These are phyloP conservation scores for Apeltes quadracus DNA, from an alignment of 2,113 vertebrate genomes.

Conservation along the genomic window DNA sequence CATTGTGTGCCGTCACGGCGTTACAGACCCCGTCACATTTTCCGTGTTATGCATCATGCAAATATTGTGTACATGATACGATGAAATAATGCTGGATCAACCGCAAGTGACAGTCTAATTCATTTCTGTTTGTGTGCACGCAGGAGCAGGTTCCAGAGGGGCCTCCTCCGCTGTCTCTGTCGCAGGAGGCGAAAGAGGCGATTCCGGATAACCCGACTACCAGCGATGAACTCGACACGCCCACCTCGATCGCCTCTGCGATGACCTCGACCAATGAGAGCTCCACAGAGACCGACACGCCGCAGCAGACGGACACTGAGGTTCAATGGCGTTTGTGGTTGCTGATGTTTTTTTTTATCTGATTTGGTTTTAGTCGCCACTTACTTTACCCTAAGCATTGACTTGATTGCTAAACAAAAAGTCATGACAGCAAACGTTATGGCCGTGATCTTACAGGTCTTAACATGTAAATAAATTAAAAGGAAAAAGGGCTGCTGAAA, in stretches of 20 bases:
- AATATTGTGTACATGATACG: background rate
- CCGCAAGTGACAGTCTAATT: background rate
- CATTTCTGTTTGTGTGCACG: constrained; percentile 14
- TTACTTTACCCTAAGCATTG: too few species aligned
- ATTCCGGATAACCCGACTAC: constrained; percentile 83
- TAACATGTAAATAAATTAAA: background rate
- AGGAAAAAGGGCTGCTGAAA: constrained; percentile 44
- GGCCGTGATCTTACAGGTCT: background rate
- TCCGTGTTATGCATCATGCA: constrained; percentile 5
- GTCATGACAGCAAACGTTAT: background rate
- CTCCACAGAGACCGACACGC: constrained; percentile 89
- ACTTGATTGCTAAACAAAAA: background rate
- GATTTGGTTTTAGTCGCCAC: background rate
- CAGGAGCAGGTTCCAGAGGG: constrained; percentile 93
- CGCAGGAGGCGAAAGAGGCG: constrained; percentile 87
- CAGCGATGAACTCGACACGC: constrained; percentile 90
- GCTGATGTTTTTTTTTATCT: background rate
- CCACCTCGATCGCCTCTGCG: constrained; percentile 90
- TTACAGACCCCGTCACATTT: background rate
- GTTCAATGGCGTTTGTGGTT: constrained; percentile 23
- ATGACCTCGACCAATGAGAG: constrained; percentile 92
- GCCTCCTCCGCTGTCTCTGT: constrained; percentile 85
- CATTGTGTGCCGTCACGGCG: background rate
- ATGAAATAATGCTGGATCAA: background rate
- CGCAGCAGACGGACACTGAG: constrained; percentile 76